Evolutionary conservation across 2,797 vertebrate genomes (phyloP), one percentile per base, ranked within the genome.

Genomic region (Crypturellus tataupa): DNA sequence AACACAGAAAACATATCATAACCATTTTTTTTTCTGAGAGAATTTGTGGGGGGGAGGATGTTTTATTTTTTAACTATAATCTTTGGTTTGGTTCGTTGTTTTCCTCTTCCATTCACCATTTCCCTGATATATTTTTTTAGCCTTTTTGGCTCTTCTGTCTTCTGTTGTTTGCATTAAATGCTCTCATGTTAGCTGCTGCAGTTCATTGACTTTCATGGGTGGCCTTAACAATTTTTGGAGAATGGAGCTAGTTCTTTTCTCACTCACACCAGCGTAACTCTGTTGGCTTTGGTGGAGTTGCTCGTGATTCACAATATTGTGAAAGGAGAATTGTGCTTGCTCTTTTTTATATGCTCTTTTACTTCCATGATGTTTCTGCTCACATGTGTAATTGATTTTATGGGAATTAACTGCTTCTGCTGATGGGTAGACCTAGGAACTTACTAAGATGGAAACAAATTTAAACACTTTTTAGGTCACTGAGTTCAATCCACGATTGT

Each of bases 151-250:
- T 85, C 29, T 25, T 80, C 67, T 81, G 18, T 51, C 67, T 56
- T 76, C 42, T 20, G 21, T 62, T 90, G 93, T 95, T 64, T 82
- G 80, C 90, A 95, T 86, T 70, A 70, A 93, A 87, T 1, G 29
- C 60, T 77, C 40, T 46, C 67, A 64, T 90, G 91, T 93, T 95
- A 80, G 78, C 86, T 94, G 78, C 91, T 91, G 39, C 83, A 79
- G 85, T 87, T 95, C 86, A 95, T 95, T 95, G 90, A 84, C 62
- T 95, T 95, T 86, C 60, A 92, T 42, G 83, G 85, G 94, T 93
- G 90, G 93, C 60, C 78, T 12, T 5, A 89, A 71, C 93, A 85
- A 93, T 94, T 95, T 93, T 85, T 59, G 84, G 88, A 86, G 78
- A 86, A 58, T 82, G 40, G 53, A 89, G 70, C 56, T 42, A 40